Percentiles rank a stretch among this genome's conserved stretches.
Evolutionary conservation across 2,797 vertebrate species (phyloP).

Genomic region (Cercopithecus hamlyni): DNA sequence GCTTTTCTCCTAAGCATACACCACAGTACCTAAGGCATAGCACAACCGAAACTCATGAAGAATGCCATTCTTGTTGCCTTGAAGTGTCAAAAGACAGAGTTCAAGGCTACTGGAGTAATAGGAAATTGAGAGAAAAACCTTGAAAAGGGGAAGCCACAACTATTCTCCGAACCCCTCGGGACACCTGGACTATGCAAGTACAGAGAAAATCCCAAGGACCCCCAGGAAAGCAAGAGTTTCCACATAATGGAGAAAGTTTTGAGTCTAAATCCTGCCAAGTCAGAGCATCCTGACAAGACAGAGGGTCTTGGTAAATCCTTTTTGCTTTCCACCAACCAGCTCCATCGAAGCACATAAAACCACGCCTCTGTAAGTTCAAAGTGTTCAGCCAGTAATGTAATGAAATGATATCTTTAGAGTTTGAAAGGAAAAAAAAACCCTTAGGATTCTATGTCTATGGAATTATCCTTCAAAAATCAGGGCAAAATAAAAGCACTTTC

Average conservation of each 20-base stretch:
- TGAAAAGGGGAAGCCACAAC: not conserved
- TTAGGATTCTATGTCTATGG: not conserved
- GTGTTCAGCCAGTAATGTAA: not conserved
- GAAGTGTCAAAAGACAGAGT: not conserved
- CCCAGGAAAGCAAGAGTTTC: not conserved
- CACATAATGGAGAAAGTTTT: not conserved
- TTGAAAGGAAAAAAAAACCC: not conserved
- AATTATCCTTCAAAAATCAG: not conserved
- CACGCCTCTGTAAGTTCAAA: not conserved
- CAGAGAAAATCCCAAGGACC: not conserved
- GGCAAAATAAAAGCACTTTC: not conserved
- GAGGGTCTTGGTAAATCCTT: not conserved
- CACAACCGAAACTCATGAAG: not conserved
- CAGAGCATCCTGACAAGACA: not conserved
- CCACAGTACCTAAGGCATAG: accelerated
- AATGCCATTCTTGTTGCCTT: not conserved
- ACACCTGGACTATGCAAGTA: no score
- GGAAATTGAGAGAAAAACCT: not conserved
- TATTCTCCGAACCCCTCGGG: not conserved
- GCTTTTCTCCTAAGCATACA: accelerated
- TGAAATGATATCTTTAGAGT: not conserved
- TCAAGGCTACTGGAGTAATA: not conserved
- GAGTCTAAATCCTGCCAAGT: not conserved
- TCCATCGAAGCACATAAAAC: not conserved
- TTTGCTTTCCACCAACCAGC: not conserved